A percentile compares a stretch with the other conserved stretches of the same genome.
These are phyloP conservation scores for Pocillopora grandis DNA, from an alignment of 92 coral and sea anemone genomes.

Conservation along the genomic window DNA sequence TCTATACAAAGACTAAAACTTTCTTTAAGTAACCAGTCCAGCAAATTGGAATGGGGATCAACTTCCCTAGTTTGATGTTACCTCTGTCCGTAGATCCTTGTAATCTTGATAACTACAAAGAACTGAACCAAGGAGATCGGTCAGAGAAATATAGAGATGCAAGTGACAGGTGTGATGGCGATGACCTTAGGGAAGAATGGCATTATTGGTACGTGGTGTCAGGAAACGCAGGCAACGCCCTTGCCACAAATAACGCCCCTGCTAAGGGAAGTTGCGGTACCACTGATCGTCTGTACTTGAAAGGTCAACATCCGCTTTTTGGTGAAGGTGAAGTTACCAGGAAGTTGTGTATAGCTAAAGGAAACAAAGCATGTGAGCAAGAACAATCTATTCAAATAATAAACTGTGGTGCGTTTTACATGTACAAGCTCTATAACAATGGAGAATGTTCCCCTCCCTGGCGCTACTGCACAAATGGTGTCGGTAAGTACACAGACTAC, in stretches of 20 bases:
- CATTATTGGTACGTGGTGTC: constrained; percentile 20
- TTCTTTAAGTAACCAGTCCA: too few relatives aligned
- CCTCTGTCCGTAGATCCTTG: not conserved
- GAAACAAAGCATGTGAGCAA: not conserved
- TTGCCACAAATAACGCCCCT: not conserved
- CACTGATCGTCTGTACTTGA: not conserved
- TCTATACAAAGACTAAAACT: too few relatives aligned
- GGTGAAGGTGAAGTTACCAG: not conserved
- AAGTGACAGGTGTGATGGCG: not conserved
- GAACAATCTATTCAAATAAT: not conserved
- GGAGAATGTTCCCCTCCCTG: not conserved
- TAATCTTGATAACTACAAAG: not conserved
- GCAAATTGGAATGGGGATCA: too few relatives aligned
- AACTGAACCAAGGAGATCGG: constrained; percentile 15
- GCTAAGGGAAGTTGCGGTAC: not conserved
- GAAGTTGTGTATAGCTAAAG: not conserved
- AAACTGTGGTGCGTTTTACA: constrained; percentile 22
- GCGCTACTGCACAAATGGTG: constrained; percentile 24
- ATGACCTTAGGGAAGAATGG: not conserved
- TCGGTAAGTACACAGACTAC: not conserved
- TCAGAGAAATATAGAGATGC: not conserved
- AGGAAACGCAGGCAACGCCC: constrained; percentile 16
- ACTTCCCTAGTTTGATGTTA: not conserved
- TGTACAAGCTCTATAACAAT: constrained; percentile 1
- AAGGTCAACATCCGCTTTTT: not conserved